Evolutionary conservation across 2,888 invertebrate species (phyloP).

Genomic region (Tetropium fuscum): DNA sequence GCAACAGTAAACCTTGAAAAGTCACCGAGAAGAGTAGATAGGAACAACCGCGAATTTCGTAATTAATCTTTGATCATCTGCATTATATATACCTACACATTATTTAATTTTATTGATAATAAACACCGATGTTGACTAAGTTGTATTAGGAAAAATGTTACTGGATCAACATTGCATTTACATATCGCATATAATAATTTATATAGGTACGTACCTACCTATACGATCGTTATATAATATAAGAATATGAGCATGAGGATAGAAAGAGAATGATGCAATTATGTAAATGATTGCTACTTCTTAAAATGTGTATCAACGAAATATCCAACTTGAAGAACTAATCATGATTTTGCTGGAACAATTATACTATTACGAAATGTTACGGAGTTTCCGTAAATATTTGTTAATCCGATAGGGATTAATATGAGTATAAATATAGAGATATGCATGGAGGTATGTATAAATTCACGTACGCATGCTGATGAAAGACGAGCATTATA

Average conservation of each 20-base stretch:
- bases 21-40: conserved; percentile 15
- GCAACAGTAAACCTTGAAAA: conserved; percentile 17
- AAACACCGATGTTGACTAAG: not conserved
- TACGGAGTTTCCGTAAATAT: conserved; percentile 22
- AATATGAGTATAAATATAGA: conserved; percentile 6
- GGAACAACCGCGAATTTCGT: conserved; percentile 17
- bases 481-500: conserved; percentile 12
- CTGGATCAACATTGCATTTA: no score
- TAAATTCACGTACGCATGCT: conserved; percentile 21
- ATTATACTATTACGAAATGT: not conserved
- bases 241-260: no score
- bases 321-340: conserved; percentile 7
- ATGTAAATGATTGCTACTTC: not conserved
- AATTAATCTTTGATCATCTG: not conserved
- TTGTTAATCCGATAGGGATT: conserved; percentile 11
- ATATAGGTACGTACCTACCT: no score
- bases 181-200: not conserved
- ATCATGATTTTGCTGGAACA: conserved; percentile 9
- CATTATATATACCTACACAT: not conserved
- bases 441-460: conserved; percentile 15
- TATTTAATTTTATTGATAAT: not conserved
- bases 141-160: not conserved
- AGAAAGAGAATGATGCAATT: conserved; percentile 17
- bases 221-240: no score
- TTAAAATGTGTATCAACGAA: not conserved